Base-by-base conservation (phyloP, 2,797 vertebrate species). In the Phataginus tricuspis region DNA sequence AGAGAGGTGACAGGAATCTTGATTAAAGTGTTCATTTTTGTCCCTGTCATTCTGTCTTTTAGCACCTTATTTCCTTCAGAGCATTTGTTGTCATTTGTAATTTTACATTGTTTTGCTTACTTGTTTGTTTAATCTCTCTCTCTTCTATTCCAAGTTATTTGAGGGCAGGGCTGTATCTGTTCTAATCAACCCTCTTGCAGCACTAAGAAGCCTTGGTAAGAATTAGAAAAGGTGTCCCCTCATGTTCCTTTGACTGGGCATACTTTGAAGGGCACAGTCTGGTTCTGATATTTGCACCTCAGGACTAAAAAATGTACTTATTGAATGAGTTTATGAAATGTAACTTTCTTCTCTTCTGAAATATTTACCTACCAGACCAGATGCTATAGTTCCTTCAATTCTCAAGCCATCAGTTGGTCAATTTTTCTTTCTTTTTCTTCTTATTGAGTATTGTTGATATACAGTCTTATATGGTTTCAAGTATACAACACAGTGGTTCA, bases 281-380 rank as follows among this genome's bases (percentile, higher is more conserved):
- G 69, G 5, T 80, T 77, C 23, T 29, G 19, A 68, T 72, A 39
- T 89, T 77, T 37, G 57, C 14, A 23, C 9, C 7, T 29, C 77
- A 74, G 69, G 18, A n/a, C 39, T 57, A 39, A 59, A 75, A 84
- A 64, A 27, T 4, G 27, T 84, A 49, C 64, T 71, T 78, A n/a
- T 34, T 95, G 71, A 79, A 75, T 75, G 37, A 83, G 69, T 19
- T 93, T 68, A 59, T 75, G 69, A 85, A 91, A 45, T 82, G 11
- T 1, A 42, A 31, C 74, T 68, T 55, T 84, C 14, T 96, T 90
- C 29, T 45, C 11, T 71, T 83, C 80, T 95, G 51, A 34, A 86
- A 75, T 68, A 37, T 29, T 88, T 19, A 69, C 29, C 64, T 91
- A 59, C 55, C 16, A 75, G 21, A 34, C 21, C 16, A 88, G 49